A percentile compares a stretch with the other conserved stretches of the same genome.
Conservation (phyloP, 64 coral and sea anemone species). For the Montipora sp. region DNA sequence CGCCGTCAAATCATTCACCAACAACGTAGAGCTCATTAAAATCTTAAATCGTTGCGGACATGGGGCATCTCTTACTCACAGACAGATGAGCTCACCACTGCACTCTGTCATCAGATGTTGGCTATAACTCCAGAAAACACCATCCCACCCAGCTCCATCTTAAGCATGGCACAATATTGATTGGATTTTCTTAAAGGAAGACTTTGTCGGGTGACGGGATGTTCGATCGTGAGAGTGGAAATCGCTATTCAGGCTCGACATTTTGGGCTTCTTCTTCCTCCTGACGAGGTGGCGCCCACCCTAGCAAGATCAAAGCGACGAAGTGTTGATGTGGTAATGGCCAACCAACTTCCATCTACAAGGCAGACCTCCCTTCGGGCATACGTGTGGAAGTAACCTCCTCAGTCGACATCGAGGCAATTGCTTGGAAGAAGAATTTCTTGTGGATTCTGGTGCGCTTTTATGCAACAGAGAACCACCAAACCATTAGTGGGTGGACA, state of each 20-base stretch:
- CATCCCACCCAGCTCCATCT: constrained; percentile 19
- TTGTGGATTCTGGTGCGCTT: too few species aligned
- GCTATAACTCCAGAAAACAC: not conserved
- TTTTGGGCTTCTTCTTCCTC: constrained; percentile 36
- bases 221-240: constrained; percentile 25
- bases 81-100: constrained; percentile 28
- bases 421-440: too few species aligned
- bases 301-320: constrained; percentile 33
- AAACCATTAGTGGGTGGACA: too few species aligned
- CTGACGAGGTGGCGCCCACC: not conserved
- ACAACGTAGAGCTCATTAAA: constrained; percentile 17
- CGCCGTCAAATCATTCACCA: constrained; percentile 39
- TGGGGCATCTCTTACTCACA: constrained; percentile 29
- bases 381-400: constrained; percentile 49
- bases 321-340: constrained; percentile 46
- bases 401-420: not conserved
- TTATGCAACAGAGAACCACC: too few species aligned
- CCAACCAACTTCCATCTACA: constrained; percentile 19
- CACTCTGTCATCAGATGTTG: constrained; percentile 29
- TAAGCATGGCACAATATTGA: constrained; percentile 40
- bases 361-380: constrained; percentile 37
- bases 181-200: not conserved
- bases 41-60: constrained; percentile 51
- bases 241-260: constrained; percentile 20
- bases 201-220: constrained; percentile 31